phyloP scores from a whole-genome alignment of 1,140 invertebrate genomes.

The Drosophila orena region DNA sequence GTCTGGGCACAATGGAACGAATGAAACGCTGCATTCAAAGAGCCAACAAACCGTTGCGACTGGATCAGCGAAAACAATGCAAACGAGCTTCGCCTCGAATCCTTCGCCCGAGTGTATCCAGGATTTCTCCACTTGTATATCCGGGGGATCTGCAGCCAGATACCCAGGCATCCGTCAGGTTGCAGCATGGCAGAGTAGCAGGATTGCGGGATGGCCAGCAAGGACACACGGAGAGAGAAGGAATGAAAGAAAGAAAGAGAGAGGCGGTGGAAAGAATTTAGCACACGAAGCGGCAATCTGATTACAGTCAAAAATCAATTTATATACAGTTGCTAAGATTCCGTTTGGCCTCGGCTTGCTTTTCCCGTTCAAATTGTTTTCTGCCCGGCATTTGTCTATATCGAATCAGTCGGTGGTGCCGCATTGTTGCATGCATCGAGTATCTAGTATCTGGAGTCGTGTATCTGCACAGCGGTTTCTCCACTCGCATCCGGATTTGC shows the following conservation, averaged over 20 bases:
- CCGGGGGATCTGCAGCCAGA: constrained; percentile 86
- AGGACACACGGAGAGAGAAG: constrained; percentile 21
- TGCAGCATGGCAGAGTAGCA: constrained; percentile 30
- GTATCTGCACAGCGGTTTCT: constrained; percentile 20
- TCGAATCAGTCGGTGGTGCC: constrained; percentile 20
- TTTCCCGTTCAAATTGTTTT: constrained; percentile 33
- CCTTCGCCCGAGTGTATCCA: constrained; percentile 91
- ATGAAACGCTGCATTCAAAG: constrained; percentile 51
- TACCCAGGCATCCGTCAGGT: constrained; percentile 47
- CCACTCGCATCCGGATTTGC: not conserved
- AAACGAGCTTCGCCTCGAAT: constrained; percentile 89
- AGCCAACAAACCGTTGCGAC: constrained; percentile 87
- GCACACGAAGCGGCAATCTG: constrained; percentile 59
- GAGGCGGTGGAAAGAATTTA: constrained; percentile 36
- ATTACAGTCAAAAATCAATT: constrained; percentile 70
- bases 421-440: constrained; percentile 41
- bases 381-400: constrained; percentile 27
- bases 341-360: constrained; percentile 23
- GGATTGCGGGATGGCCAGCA: constrained; percentile 5
- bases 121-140: constrained; percentile 89
- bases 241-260: constrained; percentile 17
- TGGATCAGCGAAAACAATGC: constrained; percentile 90
- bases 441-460: constrained; percentile 7
- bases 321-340: constrained; percentile 54
- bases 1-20: constrained; percentile 49